Percentiles rank a stretch among this genome's conserved stretches.
Evolutionary conservation across 2,113 vertebrate species (phyloP).

Genomic region (Pluvianellus socialis): DNA sequence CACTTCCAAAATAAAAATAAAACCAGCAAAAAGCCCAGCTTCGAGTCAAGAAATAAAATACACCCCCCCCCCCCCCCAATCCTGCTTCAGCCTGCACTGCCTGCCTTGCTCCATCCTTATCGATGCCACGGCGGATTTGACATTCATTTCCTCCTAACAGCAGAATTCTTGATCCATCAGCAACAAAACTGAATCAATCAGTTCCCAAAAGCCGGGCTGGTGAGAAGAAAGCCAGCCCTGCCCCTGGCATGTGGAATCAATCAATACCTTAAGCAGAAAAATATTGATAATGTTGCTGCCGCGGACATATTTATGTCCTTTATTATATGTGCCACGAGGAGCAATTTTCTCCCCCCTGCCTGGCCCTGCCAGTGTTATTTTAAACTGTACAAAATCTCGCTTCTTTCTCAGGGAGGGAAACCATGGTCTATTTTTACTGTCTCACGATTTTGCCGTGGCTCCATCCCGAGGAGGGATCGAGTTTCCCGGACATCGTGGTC

Average conservation of each 20-base stretch:
- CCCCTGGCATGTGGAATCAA: constrained; percentile 17
- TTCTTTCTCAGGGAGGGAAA: neutral
- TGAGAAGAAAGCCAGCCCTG: constrained; percentile 28
- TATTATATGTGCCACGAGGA: neutral
- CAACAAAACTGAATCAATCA: constrained; percentile 21
- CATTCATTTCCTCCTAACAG: constrained; percentile 14
- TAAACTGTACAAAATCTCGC: neutral
- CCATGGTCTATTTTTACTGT: neutral
- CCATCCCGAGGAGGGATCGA: neutral
- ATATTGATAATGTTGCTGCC: neutral
- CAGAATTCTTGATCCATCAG: constrained; percentile 34
- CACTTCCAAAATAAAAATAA: neutral
- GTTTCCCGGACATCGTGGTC: neutral
- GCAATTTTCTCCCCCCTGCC: neutral
- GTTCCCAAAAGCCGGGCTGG: constrained; percentile 24
- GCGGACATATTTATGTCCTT: constrained; percentile 7
- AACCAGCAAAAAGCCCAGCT: neutral
- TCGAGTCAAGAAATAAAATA: neutral
- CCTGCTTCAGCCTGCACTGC: neutral
- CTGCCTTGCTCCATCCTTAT: neutral
- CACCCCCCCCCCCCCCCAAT: too few species aligned
- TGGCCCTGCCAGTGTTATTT: neutral
- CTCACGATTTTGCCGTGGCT: neutral
- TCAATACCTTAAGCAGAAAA: constrained; percentile 21
- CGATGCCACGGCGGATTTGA: neutral